Conservation (phyloP, 2,888 invertebrate species). For the Ennomos erosarius region DNA sequence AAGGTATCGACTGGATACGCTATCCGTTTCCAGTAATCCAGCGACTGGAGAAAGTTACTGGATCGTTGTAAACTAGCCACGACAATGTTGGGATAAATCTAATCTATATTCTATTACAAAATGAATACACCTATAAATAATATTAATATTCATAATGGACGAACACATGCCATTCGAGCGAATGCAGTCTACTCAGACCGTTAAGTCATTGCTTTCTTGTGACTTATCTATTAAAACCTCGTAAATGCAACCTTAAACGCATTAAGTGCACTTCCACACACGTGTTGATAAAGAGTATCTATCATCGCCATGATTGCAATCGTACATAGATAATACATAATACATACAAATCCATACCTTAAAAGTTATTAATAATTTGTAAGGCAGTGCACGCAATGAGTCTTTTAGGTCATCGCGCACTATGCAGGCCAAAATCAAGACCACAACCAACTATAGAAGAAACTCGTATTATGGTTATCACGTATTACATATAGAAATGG, state of each 20-base stretch:
- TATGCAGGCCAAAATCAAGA: too few relatives aligned
- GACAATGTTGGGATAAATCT: slow-evolving; percentile 19
- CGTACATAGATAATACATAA: background rate
- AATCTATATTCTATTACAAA: slow-evolving; percentile 45
- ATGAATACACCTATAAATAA: slow-evolving; percentile 73
- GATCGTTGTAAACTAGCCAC: slow-evolving; percentile 30
- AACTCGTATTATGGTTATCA: too few relatives aligned
- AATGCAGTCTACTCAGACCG: slow-evolving; percentile 81
- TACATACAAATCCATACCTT: slow-evolving; percentile 5
- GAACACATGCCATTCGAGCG: slow-evolving; percentile 83
- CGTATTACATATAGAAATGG: too few relatives aligned
- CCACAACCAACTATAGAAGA: too few relatives aligned
- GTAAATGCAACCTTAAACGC: slow-evolving; percentile 73
- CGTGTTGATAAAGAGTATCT: slow-evolving; percentile 22
- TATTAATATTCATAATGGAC: slow-evolving; percentile 78
- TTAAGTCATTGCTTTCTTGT: slow-evolving; percentile 76
- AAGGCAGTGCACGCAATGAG: slow-evolving; percentile 70
- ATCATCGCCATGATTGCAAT: slow-evolving; percentile 9
- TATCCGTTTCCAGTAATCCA: slow-evolving; percentile 21
- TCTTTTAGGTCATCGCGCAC: slow-evolving; percentile 18
- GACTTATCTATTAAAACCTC: slow-evolving; percentile 51
- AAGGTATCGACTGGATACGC: slow-evolving; percentile 16
- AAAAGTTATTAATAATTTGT: slow-evolving; percentile 41
- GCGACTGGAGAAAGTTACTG: slow-evolving; percentile 19
- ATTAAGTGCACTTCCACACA: slow-evolving; percentile 58